These are phyloP conservation scores for Folsomia candida DNA, from an alignment of 2,888 invertebrate genomes.

Conservation along the genomic window DNA sequence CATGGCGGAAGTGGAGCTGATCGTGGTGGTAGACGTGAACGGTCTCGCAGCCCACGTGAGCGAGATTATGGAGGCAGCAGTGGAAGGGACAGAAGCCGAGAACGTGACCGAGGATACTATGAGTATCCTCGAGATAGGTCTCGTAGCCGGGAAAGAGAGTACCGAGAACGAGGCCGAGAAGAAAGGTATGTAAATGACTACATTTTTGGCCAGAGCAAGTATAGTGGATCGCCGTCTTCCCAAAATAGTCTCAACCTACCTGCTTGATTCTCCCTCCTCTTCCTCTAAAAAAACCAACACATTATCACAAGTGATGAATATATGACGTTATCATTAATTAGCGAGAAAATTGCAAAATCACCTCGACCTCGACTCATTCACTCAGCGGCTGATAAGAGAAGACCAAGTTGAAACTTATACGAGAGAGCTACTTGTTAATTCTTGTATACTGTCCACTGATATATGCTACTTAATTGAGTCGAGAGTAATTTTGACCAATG, in stretches of 20 bases:
- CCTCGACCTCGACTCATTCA: too few relatives aligned
- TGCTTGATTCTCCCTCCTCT: too few relatives aligned
- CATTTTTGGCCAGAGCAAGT: too few relatives aligned
- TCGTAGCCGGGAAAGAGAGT: slow-evolving; percentile 76
- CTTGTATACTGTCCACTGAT: background rate
- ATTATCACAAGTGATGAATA: too few relatives aligned
- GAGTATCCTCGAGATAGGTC: slow-evolving; percentile 71
- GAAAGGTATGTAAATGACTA: slow-evolving; percentile 66
- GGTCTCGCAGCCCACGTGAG: slow-evolving; percentile 57
- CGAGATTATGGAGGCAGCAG: slow-evolving; percentile 55
- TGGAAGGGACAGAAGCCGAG: slow-evolving; percentile 48
- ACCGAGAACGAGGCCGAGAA: slow-evolving; percentile 66
- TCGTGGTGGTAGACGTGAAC: slow-evolving; percentile 56
- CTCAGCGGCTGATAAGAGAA: background rate
- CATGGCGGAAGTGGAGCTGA: slow-evolving; percentile 68
- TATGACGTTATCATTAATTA: too few relatives aligned
- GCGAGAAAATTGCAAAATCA: too few relatives aligned
- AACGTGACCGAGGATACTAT: slow-evolving; percentile 56
- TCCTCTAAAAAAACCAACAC: too few relatives aligned
- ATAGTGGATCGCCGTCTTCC: too few relatives aligned
- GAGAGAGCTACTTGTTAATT: background rate
- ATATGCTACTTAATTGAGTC: too few relatives aligned
- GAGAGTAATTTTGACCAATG: too few relatives aligned
- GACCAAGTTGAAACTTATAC: background rate
- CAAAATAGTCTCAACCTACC: too few relatives aligned